Evolutionary conservation across 2,797 vertebrate species (phyloP).

Genomic region (Myioborus melanocephalus): DNA sequence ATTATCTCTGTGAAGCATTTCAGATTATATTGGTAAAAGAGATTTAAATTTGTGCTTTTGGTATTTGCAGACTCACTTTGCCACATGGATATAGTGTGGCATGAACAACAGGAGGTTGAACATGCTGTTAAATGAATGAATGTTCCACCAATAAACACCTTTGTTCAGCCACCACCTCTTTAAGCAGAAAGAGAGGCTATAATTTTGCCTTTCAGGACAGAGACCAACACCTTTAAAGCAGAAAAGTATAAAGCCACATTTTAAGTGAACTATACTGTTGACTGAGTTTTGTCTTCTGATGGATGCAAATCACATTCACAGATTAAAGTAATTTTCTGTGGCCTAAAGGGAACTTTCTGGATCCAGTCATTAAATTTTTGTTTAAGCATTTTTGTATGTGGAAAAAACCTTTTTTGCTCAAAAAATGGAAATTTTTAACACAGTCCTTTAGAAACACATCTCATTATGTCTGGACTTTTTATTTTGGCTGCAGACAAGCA

Average conservation of each 20-base stretch:
- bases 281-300: slow-evolving; percentile 14
- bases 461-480: slow-evolving; percentile 42
- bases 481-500: slow-evolving; percentile 33
- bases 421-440: slow-evolving; percentile 53
- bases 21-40: neutral
- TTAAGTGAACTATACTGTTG: neutral
- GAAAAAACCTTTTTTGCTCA: slow-evolving; percentile 24
- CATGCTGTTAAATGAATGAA: neutral
- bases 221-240: slow-evolving; percentile 13
- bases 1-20: neutral
- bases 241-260: neutral
- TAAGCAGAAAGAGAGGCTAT: neutral
- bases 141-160: neutral
- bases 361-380: slow-evolving; percentile 67
- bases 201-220: neutral
- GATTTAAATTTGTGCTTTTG: neutral
- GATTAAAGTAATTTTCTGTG: slow-evolving; percentile 75
- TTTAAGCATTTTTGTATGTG: slow-evolving; percentile 74
- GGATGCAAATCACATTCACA: slow-evolving; percentile 63
- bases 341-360: slow-evolving; percentile 67
- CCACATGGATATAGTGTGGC: neutral
- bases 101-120: neutral
- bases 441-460: slow-evolving; percentile 48
- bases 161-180: neutral
- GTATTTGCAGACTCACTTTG: slow-evolving; percentile 4